These are phyloP conservation scores for Gymnocephalus cernua DNA, from an alignment of 2,113 vertebrate genomes.

Conservation along the genomic window DNA sequence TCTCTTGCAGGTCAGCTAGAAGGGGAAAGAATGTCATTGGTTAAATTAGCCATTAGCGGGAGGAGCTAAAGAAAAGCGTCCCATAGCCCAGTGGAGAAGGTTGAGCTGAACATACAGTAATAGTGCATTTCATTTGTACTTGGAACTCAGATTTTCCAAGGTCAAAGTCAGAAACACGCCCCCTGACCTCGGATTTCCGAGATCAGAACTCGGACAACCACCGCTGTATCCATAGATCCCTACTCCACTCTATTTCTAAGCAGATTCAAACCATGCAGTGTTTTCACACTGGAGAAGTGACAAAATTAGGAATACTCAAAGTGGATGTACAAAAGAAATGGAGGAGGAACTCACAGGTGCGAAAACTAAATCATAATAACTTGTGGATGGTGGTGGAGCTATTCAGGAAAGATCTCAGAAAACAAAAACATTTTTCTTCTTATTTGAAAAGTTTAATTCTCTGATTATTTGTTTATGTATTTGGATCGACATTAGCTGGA, in stretches of 20 bases:
- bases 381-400: not conserved
- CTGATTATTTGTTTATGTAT: not conserved
- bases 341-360: not conserved
- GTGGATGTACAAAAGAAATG: not conserved
- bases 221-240: not conserved
- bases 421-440: no score
- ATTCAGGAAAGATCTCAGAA: not conserved
- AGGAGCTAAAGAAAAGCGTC: not conserved
- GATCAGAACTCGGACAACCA: no score
- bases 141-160: no score
- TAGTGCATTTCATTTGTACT: no score
- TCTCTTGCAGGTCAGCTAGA: not conserved
- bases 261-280: not conserved
- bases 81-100: not conserved
- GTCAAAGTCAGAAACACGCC: no score
- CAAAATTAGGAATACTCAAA: not conserved
- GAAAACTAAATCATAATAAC: not conserved
- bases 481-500: no score
- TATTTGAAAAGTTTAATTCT: no score
- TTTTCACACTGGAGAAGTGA: not conserved
- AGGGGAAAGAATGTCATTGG: not conserved
- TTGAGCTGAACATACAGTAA: not conserved
- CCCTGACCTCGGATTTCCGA: no score
- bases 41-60: not conserved
- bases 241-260: not conserved